Base-by-base conservation (phyloP, 2,888 invertebrate species). In the Zygaena filipendulae region DNA sequence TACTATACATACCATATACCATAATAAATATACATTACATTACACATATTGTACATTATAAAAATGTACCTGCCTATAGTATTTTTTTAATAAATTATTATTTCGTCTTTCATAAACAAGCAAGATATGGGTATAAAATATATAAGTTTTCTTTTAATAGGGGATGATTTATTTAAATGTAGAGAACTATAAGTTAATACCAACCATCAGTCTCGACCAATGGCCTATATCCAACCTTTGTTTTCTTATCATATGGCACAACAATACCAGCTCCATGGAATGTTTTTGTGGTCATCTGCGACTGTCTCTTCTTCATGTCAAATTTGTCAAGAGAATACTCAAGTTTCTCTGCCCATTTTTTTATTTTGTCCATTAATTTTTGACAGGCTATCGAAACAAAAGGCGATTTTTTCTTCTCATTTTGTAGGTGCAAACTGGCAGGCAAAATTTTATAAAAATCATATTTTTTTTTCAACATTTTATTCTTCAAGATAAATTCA, bases 191-290 rank as follows among this genome's bases (percentile, higher is more conserved):
- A n/a, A n/a, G n/a, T n/a, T n/a, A n/a, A n/a, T n/a, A n/a, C n/a
- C n/a, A n/a, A 81, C 87, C 81, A 61, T 90, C 84, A 35, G 84
- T 87, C 45, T 87, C 88, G 20, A 85, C 82, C 20, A 89, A 62
- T 26, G 74, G 86, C 37, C 97, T 84, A 57, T 97, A 97, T 0
- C 97, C 97, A 3, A 93, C 54, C 50, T 92, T 86, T 0, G 89
- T 87, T 58, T 89, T 90, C 50, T 86, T 87, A 46, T 93, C 82
- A 31, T 88, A 88, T 0, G 95, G 95, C 2, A 96, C 95, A 13
- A 90, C 87, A 46, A 96, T 86, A 9, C 95, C 95, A 22, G 87
- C 87, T 31, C 86, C 86, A 59, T 94, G 92, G 45, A 94, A 88
- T 16, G 90, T 86, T 57, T 84, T 86, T 1, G 90, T 74, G 1